Conservation (phyloP, 2,888 invertebrate genomes). For the Geophilus truncorum region DNA sequence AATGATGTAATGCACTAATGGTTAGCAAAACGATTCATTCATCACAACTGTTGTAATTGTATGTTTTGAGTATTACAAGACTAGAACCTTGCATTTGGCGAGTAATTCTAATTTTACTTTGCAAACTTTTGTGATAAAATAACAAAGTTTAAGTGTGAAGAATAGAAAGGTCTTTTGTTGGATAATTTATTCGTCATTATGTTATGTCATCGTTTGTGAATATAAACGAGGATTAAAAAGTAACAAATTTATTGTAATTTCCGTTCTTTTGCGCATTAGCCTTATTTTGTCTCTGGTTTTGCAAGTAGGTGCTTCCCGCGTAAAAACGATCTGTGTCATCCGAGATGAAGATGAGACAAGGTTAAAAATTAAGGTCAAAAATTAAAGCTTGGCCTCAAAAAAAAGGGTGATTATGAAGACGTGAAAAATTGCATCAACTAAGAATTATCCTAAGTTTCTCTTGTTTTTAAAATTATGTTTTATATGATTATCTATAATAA, state of each 20-base stretch:
- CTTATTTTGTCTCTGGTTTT: background rate
- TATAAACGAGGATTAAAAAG: background rate
- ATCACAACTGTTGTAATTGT: background rate
- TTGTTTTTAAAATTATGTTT: no score
- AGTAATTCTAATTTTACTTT: no score
- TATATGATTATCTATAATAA: no score
- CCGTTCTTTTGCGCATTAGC: background rate
- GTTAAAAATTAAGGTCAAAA: background rate
- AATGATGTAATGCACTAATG: slow-evolving; percentile 18
- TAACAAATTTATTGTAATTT: background rate
- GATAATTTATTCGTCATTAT: background rate
- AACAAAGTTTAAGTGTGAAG: background rate
- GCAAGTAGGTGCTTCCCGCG: background rate
- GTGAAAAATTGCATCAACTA: background rate
- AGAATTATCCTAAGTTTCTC: no score
- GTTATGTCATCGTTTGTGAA: background rate
- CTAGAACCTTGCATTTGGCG: no score
- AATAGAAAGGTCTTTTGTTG: background rate
- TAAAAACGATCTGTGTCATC: background rate
- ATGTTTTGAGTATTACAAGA: background rate
- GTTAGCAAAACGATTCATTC: slow-evolving; percentile 20
- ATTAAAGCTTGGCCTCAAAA: background rate
- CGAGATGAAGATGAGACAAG: background rate
- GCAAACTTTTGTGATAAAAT: no score
- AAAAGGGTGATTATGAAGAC: background rate